A percentile compares a stretch with the other conserved stretches of the same genome.
phyloP scores from a whole-genome alignment of 30 jellyfish, hydroid and myxozoan species.

The Turritopsis rubra region DNA sequence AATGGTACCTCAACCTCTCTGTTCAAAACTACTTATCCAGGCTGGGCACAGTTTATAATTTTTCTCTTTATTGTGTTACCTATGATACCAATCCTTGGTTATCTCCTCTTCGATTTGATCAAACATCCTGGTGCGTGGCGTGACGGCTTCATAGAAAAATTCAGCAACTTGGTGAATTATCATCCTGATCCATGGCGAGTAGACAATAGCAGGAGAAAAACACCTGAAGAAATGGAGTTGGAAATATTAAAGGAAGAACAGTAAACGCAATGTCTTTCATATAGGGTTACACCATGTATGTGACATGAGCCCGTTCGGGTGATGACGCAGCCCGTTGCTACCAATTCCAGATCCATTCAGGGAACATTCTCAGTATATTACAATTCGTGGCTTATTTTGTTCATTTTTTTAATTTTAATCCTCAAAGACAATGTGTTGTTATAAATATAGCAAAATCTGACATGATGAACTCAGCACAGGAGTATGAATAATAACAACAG shows the following conservation, averaged over 20 bases:
- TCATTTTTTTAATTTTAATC: too few species aligned
- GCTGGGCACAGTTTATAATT: slow-evolving; percentile 87
- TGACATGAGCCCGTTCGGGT: too few species aligned
- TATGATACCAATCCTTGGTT: slow-evolving; percentile 52
- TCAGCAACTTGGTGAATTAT: slow-evolving; percentile 14
- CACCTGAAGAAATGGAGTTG: slow-evolving; percentile 54
- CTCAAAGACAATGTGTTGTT: too few species aligned
- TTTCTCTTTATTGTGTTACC: slow-evolving; percentile 50
- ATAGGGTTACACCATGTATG: background rate
- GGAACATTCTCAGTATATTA: too few species aligned
- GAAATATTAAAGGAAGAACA: slow-evolving; percentile 13
- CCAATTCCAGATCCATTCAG: too few species aligned
- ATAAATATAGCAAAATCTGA: too few species aligned
- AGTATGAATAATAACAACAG: too few species aligned
- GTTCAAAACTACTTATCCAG: slow-evolving; percentile 57
- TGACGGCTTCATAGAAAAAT: slow-evolving; percentile 20
- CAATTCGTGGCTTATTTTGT: too few species aligned
- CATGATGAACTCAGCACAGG: too few species aligned
- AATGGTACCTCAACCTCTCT: slow-evolving; percentile 59
- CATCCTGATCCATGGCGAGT: slow-evolving; percentile 85
- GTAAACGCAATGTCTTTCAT: background rate
- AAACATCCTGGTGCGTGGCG: slow-evolving; percentile 14
- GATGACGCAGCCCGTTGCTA: too few species aligned
- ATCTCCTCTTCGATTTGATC: slow-evolving; percentile 22
- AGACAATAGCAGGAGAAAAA: slow-evolving; percentile 54